Evolutionary conservation across 2,113 vertebrate genomes (phyloP).

Genomic region (Danionella cerebrum): DNA sequence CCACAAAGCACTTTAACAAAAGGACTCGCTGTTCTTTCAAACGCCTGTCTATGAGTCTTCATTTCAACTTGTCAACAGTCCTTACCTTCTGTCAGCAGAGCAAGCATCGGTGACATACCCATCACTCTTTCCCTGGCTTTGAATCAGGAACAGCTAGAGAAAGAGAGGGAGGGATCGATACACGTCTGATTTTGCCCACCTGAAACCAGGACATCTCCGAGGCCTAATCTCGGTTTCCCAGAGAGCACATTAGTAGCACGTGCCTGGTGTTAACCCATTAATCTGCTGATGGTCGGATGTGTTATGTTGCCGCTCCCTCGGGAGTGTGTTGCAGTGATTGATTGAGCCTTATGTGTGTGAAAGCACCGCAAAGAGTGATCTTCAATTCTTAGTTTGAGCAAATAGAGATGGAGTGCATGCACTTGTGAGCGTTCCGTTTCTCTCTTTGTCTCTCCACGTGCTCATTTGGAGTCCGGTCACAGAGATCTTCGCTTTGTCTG

Average conservation of each 20-base stretch:
- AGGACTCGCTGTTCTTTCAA: constrained; percentile 13
- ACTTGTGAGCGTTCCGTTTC: constrained; percentile 3
- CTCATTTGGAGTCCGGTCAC: constrained; percentile 26
- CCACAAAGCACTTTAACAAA: too few relatives aligned
- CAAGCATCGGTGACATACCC: constrained; percentile 50
- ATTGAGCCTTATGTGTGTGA: constrained; percentile 16
- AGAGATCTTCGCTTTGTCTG: constrained; percentile 6
- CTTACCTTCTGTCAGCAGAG: constrained; percentile 48
- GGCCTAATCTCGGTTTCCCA: constrained; percentile 36
- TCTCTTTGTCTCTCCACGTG: background rate
- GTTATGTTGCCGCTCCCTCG: constrained; percentile 18
- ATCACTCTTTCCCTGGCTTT: constrained; percentile 35
- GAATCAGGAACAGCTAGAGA: constrained; percentile 12
- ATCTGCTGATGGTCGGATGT: constrained; percentile 36
- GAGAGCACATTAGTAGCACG: constrained; percentile 43
- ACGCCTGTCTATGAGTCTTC: constrained; percentile 40
- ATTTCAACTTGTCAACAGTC: constrained; percentile 62
- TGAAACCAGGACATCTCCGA: constrained; percentile 22
- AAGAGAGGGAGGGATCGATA: constrained; percentile 35
- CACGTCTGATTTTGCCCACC: constrained; percentile 26
- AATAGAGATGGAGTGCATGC: constrained; percentile 22
- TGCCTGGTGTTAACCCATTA: constrained; percentile 41
- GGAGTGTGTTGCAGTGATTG: constrained; percentile 31
- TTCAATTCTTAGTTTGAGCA: constrained; percentile 29
- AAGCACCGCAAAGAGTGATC: background rate